phyloP scores from a whole-genome alignment of 2,797 vertebrate genomes.

The Paguma larvata region DNA sequence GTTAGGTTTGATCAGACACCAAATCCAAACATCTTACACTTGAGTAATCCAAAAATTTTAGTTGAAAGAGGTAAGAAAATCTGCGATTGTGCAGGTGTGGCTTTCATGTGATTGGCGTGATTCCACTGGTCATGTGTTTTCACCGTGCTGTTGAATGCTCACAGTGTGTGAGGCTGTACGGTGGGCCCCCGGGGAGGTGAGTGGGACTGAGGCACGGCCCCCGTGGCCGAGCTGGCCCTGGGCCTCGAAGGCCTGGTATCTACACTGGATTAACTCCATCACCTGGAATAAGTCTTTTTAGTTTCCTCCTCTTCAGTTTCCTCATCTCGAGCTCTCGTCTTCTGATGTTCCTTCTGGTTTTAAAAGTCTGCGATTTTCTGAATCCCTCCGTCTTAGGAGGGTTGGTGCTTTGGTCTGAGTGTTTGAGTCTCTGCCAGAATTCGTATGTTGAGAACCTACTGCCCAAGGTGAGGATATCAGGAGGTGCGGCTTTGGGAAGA shows the following conservation, averaged over 20 bases:
- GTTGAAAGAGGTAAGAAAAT: background rate
- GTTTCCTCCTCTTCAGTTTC: background rate
- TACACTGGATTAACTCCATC: background rate
- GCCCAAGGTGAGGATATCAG: background rate
- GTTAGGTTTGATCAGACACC: background rate
- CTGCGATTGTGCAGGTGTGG: background rate
- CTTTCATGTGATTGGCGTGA: background rate
- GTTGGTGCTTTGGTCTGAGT: background rate
- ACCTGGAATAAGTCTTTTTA: background rate
- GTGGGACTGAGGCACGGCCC: background rate
- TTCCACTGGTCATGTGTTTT: background rate
- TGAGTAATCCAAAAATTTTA: background rate
- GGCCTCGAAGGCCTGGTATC: background rate
- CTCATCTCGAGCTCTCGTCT: background rate
- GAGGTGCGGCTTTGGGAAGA: background rate
- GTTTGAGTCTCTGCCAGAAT: background rate
- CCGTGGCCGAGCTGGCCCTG: background rate
- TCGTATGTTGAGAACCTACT: background rate
- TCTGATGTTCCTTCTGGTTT: background rate
- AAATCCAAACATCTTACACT: background rate
- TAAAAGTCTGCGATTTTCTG: slow-evolving; percentile 35
- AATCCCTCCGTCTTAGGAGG: background rate
- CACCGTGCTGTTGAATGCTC: background rate
- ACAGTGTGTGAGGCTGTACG: rapidly evolving
- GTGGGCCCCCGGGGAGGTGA: background rate